Evolutionary conservation across 2,113 vertebrate genomes (phyloP).

Genomic region (Peucedramus taeniatus): DNA sequence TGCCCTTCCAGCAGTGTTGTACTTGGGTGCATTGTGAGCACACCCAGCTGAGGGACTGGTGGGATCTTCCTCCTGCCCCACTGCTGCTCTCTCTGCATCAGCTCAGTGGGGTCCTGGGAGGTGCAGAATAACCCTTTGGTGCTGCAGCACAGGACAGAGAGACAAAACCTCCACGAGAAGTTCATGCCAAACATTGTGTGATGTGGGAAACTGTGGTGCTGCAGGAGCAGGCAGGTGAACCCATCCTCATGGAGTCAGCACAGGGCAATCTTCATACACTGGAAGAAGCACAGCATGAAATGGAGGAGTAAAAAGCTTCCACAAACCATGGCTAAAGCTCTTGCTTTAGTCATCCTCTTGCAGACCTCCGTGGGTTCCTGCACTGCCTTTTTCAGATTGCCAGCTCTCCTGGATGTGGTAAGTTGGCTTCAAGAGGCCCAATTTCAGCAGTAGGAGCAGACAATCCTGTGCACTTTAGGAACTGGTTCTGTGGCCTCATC

Average conservation of each 20-base stretch:
- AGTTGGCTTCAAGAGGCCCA: fast-evolving
- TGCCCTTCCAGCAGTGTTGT: fast-evolving
- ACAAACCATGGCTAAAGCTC: neutral
- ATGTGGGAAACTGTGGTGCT: fast-evolving
- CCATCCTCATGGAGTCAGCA: fast-evolving
- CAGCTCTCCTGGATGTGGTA: neutral
- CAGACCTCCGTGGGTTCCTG: neutral
- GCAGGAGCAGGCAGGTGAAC: neutral
- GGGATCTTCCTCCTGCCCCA: neutral
- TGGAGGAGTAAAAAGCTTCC: neutral
- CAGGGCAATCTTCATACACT: neutral
- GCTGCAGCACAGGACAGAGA: neutral
- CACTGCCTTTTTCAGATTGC: neutral
- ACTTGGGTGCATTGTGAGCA: neutral
- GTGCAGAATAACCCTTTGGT: neutral
- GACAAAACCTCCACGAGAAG: neutral
- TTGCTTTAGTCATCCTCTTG: neutral
- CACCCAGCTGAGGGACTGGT: neutral
- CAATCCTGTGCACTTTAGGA: fast-evolving
- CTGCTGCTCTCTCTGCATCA: fast-evolving
- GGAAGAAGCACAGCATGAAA: neutral
- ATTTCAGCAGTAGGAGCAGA: neutral
- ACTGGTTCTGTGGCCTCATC: neutral
- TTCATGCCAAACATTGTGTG: fast-evolving
- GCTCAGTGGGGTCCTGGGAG: fast-evolving